A percentile compares a stretch with the other conserved stretches of the same genome.
These are phyloP conservation scores for Agrilus cyanescens DNA, from an alignment of 2,888 invertebrate genomes.

Conservation along the genomic window DNA sequence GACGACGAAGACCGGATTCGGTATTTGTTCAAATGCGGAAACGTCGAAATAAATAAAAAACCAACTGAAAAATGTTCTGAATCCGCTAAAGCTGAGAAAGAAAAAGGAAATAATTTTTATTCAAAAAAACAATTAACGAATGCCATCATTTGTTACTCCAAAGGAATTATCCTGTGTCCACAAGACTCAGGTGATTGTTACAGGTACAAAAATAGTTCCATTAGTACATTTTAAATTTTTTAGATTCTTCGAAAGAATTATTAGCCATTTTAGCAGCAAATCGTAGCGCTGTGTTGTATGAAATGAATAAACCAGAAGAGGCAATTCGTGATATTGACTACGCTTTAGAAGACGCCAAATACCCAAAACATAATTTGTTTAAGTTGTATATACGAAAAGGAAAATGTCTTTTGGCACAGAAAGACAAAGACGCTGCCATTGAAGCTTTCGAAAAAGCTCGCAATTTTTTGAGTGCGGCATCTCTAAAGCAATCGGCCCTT, in stretches of 20 bases:
- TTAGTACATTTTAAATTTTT: constrained; percentile 15
- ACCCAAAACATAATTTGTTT: constrained; percentile 60
- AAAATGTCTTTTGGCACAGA: constrained; percentile 50
- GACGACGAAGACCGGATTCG: constrained; percentile 53
- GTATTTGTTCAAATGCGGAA: constrained; percentile 41
- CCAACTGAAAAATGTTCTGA: constrained; percentile 43
- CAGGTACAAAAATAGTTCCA: constrained; percentile 11
- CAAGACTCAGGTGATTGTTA: constrained; percentile 29
- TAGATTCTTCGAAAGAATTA: constrained; percentile 41
- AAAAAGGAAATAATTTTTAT: constrained; percentile 61
- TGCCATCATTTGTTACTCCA: constrained; percentile 58
- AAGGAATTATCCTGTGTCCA: constrained; percentile 55
- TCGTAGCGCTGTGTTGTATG: constrained; percentile 68
- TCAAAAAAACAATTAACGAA: constrained; percentile 55
- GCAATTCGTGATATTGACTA: constrained; percentile 61
- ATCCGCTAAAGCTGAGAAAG: constrained; percentile 52
- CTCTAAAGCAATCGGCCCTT: constrained; percentile 36
- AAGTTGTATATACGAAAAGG: constrained; percentile 67
- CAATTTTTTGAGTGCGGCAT: constrained; percentile 53
- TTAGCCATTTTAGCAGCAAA: constrained; percentile 63
- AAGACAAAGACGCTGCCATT: constrained; percentile 51
- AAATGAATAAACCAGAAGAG: constrained; percentile 53
- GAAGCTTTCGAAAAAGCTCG: constrained; percentile 56
- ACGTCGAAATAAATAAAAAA: constrained; percentile 25
- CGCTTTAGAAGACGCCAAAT: constrained; percentile 47